phyloP scores from a whole-genome alignment of 2,113 vertebrate species.

The Corythornis cristatus region DNA sequence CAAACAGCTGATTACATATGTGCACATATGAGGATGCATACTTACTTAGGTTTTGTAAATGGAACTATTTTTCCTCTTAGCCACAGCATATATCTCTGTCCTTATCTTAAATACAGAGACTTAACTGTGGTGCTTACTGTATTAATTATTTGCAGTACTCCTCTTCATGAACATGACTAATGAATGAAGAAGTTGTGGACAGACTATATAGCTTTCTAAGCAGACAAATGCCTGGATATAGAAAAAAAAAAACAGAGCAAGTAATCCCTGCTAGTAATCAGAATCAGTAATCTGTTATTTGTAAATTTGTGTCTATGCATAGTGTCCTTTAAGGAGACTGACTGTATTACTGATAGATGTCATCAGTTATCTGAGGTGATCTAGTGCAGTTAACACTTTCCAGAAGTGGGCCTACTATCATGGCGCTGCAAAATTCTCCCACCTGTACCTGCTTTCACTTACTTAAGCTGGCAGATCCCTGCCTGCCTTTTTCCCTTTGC shows the following conservation, averaged over 20 bases:
- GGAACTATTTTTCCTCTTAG: background rate
- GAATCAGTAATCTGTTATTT: background rate
- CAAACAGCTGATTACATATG: background rate
- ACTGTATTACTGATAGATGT: background rate
- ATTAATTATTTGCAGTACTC: background rate
- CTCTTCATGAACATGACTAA: background rate
- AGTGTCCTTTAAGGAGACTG: background rate
- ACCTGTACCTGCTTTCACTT: background rate
- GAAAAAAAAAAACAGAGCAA: background rate
- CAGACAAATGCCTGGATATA: background rate
- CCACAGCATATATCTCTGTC: background rate
- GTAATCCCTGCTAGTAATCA: background rate
- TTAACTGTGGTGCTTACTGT: background rate
- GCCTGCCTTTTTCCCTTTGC: background rate
- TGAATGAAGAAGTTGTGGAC: background rate
- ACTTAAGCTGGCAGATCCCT: background rate
- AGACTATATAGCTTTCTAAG: background rate
- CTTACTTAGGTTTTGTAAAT: background rate
- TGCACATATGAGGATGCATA: background rate
- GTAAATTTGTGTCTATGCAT: background rate
- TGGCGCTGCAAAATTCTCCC: background rate
- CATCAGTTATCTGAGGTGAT: background rate
- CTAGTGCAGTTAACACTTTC: background rate
- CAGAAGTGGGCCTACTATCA: rapidly evolving
- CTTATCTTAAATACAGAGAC: background rate